Percentiles rank a stretch among this genome's conserved stretches.
These are phyloP conservation scores for Isaurus tuberculatus DNA, from an alignment of 92 coral and sea anemone species.

Conservation along the genomic window DNA sequence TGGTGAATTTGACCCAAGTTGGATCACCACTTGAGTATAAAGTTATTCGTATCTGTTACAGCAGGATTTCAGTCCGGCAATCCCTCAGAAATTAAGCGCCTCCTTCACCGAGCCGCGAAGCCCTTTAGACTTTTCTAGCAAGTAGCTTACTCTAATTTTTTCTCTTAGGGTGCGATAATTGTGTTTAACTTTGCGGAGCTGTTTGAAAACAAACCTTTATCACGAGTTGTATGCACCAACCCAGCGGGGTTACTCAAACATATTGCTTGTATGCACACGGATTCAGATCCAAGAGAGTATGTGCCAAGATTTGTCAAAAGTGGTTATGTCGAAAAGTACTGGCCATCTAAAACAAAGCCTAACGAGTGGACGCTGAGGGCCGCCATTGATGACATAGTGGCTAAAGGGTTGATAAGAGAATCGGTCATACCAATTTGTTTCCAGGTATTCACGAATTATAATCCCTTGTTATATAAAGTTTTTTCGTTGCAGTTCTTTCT, in stretches of 20 bases:
- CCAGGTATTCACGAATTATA: constrained; percentile 62
- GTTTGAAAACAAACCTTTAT: constrained; percentile 63
- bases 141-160: not conserved
- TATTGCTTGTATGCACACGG: constrained; percentile 88
- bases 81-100: no score
- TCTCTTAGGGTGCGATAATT: constrained; percentile 73
- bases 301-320: constrained; percentile 91
- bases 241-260: constrained; percentile 91
- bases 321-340: constrained; percentile 79
- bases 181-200: constrained; percentile 70
- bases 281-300: constrained; percentile 88
- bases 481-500: no score
- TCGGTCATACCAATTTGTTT: constrained; percentile 94
- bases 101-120: not conserved
- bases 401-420: constrained; percentile 92
- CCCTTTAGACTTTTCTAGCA: no score
- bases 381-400: constrained; percentile 92
- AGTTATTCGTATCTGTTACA: no score
- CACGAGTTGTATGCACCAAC: constrained; percentile 76
- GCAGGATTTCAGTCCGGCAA: no score
- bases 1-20: no score
- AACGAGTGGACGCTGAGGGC: constrained; percentile 98
- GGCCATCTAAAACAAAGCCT: constrained; percentile 96
- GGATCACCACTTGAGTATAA: no score
- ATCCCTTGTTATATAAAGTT: no score